These are phyloP conservation scores for Nipponia nippon DNA, from an alignment of 2,113 vertebrate genomes.

Conservation along the genomic window DNA sequence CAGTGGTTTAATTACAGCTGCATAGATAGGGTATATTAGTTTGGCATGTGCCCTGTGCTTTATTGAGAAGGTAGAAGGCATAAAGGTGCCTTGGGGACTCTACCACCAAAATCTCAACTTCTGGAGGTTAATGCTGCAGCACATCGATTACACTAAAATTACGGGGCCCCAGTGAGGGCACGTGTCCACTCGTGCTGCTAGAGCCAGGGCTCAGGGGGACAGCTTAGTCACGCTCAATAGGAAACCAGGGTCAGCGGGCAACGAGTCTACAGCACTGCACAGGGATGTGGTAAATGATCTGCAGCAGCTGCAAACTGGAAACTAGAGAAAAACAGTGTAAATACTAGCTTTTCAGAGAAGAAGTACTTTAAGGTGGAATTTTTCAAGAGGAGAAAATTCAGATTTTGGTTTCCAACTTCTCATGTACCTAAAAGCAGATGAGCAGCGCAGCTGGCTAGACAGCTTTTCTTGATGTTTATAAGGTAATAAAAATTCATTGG, in stretches of 20 bases:
- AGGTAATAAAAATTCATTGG: slow-evolving; percentile 55
- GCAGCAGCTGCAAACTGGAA: neutral
- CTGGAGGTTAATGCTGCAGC: neutral
- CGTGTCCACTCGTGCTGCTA: neutral
- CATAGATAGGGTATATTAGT: neutral
- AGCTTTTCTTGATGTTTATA: slow-evolving; percentile 50
- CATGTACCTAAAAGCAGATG: neutral
- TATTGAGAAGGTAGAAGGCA: neutral
- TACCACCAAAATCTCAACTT: neutral
- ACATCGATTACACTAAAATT: neutral
- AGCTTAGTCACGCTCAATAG: neutral
- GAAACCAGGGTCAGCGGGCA: neutral
- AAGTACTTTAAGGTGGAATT: neutral
- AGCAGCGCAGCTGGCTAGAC: neutral
- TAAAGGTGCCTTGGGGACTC: neutral
- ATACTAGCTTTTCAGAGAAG: neutral
- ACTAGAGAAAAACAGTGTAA: neutral
- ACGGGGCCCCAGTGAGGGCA: rapidly evolving
- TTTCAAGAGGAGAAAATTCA: neutral
- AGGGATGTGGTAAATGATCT: neutral
- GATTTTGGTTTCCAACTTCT: neutral
- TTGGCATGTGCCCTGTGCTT: neutral
- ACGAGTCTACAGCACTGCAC: neutral
- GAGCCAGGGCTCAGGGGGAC: rapidly evolving
- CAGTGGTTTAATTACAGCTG: neutral